A percentile compares a stretch with the other conserved stretches of the same genome.
Evolutionary conservation across 2,113 vertebrate genomes (phyloP).

Genomic region (Macroglossus sobrinus): DNA sequence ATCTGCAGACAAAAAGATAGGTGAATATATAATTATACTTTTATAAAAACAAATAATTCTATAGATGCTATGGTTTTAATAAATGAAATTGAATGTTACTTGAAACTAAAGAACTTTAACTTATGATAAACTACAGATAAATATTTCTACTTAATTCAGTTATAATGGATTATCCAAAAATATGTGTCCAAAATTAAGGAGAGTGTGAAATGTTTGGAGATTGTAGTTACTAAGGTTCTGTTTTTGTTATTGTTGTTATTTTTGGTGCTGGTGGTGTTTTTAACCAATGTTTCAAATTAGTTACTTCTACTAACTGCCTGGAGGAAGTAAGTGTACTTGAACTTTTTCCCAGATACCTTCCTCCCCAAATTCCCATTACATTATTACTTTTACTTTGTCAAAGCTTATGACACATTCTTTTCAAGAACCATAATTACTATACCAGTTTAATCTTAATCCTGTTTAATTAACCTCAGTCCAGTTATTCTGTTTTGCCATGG

Average conservation of each 20-base stretch:
- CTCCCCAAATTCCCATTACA: background rate
- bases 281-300: background rate
- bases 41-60: background rate
- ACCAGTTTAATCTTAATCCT: background rate
- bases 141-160: background rate
- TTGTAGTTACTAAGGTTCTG: background rate
- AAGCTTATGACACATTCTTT: background rate
- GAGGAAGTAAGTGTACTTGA: background rate
- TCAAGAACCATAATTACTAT: background rate
- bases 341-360: background rate
- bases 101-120: background rate
- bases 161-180: background rate
- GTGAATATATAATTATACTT: background rate
- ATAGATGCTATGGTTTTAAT: background rate
- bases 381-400: background rate
- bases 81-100: background rate
- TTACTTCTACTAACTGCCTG: background rate
- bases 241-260: background rate
- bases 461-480: background rate
- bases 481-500: background rate
- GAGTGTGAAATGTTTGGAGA: background rate
- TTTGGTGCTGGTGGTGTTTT: background rate
- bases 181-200: background rate
- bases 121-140: background rate
- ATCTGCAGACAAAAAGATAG: background rate